A percentile compares a stretch with the other conserved stretches of the same genome.
Evolutionary conservation across 2,113 vertebrate genomes (phyloP).

Genomic region (human (Homo sapiens)): GRCh38 chr11:109048001-109048500

Average conservation of each 20-base stretch:
- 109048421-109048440: neutral
- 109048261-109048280: neutral
- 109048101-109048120: neutral
- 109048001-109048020: neutral
- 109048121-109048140: neutral
- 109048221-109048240: neutral
- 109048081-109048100: neutral
- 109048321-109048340: neutral
- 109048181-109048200: neutral
- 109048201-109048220: neutral
- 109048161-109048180: neutral
- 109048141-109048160: neutral
- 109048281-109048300: neutral
- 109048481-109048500: neutral
- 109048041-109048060: neutral
- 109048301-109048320: neutral
- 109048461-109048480: neutral
- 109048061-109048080: neutral
- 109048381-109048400: neutral
- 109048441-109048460: neutral
- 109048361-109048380: neutral
- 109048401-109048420: neutral
- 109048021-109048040: neutral
- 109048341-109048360: neutral
- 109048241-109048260: neutral